Base-by-base conservation (phyloP, 2,888 invertebrate genomes). In the Drosophila niveifrons region DNA sequence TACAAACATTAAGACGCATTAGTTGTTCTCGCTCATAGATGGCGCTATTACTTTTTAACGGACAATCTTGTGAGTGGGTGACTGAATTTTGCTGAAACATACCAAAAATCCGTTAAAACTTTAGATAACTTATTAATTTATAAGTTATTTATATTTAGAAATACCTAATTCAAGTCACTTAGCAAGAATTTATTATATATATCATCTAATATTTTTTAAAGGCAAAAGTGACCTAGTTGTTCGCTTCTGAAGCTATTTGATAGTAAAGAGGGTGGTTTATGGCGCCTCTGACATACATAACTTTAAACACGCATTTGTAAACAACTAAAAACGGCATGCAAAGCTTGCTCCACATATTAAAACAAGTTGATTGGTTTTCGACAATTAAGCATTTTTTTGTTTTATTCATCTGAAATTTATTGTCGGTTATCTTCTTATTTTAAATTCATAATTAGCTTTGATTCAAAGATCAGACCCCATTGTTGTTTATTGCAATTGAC, bases 401-500 rank as follows among this genome's bases (percentile, higher is more conserved):
- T 23, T 23, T 6, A 23, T 23, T 23, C 23, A 4, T 23, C 23
- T 6, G 23, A 31, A 34, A 34, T 11, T 34, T 34, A 34, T 34
- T 34, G 11, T 8, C 28, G 13, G 2, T 13, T 47, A n/a, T 9
- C 1, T 47, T 1, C 23, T 3, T 43, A 15, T 44, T 29, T 55
- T 15, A 8, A 36, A 17, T 57, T 7, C 3, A 9, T 10, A 34
- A 34, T 46, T 46, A 50, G 10, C 15, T 17, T 11, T 58, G 50
- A 50, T 46, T 63, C 41, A n/a, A 15, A 28, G 18, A 43, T 43
- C 15, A 29, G 9, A 52, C 8, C 8, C 41, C 4, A 17, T 57
- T 67, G 52, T 44, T n/a, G 8, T 23, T 31, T 41, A 41, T 58
- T 64, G 74, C 28, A 58, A 50, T 9, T 31, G 47, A 48, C 13